Evolutionary conservation across 2,797 vertebrate genomes (phyloP), one percentile per base, ranked within the genome.

Genomic region (Pempheris klunzingeri): DNA sequence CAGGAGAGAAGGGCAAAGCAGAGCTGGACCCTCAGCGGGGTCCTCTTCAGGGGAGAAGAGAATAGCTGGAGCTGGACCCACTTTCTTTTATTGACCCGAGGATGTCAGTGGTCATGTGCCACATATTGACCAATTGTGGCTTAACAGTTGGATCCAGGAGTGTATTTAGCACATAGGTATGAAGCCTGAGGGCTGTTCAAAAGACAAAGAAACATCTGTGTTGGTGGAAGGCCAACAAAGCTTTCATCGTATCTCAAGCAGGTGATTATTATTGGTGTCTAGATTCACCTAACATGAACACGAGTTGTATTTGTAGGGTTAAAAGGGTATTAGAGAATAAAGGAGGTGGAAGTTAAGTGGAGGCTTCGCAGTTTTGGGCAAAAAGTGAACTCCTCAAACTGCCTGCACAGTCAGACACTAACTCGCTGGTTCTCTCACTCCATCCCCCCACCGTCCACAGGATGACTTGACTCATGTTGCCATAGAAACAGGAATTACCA

Each of bases 401-500:
- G 83, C 67, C 77, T 69, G 83, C 66, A 75, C 80, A 70, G 52
- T 73, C 50, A 84, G 78, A 84, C 80, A 82, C 83, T 87, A 76
- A 71, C 69, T 38, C 65, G 24, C 78, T 77, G 77, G 76, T 55
- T 81, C 49, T 74, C 77, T 78, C 36, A 65, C 77, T 74, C 86
- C 82, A 82, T 80, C 86, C 89, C 83, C 83, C 82, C 81, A 77
- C 62, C 39, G 41, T 84, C 73, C 79, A 76, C 67, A 84, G 81
- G 66, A 78, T 87, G 88, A 92, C 81, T 88, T 87, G 83, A 77
- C 85, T 92, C 80, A 50, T 5, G 94, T 95, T 94, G 92, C 93
- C 90, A 94, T 95, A 83, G 94, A 94, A 95, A 95, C 94, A 93
- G 84, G 85, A 90, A 90, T 92, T 92, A 91, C 90, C 83, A 84